phyloP scores from a whole-genome alignment of 2,888 invertebrate genomes.

The Branchinecta sandiegonensis region DNA sequence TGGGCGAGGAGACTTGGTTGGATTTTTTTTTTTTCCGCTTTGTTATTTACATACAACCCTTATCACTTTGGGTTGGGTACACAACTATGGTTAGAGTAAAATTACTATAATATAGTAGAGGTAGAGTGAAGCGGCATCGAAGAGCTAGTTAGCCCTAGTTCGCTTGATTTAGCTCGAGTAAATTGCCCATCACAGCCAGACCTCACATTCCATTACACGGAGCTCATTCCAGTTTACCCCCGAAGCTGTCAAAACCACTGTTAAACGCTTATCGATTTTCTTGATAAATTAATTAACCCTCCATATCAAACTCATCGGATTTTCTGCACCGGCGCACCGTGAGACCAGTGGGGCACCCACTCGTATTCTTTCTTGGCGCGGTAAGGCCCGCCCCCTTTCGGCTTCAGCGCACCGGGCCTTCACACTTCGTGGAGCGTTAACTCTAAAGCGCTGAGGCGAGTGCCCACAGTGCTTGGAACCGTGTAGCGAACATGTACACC shows the following conservation, averaged over 20 bases:
- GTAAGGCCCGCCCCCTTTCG: not conserved
- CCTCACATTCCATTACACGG: too few species aligned
- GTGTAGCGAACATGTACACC: constrained; percentile 14
- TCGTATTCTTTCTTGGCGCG: constrained; percentile 2
- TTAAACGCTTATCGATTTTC: constrained; percentile 14
- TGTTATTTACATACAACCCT: too few species aligned
- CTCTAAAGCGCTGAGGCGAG: constrained; percentile 1
- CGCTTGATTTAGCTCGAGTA: too few species aligned
- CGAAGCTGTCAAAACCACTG: constrained; percentile 1
- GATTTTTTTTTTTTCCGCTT: too few species aligned
- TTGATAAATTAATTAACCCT: constrained; percentile 9
- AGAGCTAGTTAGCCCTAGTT: too few species aligned
- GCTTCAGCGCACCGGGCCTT: constrained; percentile 9
- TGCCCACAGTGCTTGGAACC: constrained; percentile 14
- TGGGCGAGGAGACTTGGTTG: too few species aligned
- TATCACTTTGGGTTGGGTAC: too few species aligned
- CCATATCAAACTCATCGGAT: constrained; percentile 2
- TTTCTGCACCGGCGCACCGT: not conserved
- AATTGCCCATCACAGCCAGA: too few species aligned
- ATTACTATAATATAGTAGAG: too few species aligned
- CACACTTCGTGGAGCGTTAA: not conserved
- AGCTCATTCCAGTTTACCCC: not conserved
- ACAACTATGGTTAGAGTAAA: too few species aligned
- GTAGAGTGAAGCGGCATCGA: too few species aligned
- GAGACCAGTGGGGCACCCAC: not conserved